Evolutionary conservation across 2,797 vertebrate genomes (phyloP).

Genomic region (Adrianichthys oophorus): DNA sequence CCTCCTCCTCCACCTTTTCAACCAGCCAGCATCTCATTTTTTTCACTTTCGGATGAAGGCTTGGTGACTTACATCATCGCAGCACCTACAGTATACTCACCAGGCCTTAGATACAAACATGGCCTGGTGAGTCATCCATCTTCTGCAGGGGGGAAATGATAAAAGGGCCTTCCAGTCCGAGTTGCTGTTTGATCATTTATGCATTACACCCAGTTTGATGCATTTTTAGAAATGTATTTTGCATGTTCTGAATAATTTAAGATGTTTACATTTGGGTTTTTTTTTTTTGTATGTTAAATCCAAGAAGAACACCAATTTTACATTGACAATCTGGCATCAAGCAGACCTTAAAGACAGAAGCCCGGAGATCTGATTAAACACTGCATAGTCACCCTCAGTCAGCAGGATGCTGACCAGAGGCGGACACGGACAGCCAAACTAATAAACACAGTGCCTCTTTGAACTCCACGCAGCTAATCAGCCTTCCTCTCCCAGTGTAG

Average conservation of each 20-base stretch:
- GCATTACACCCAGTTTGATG: conserved; percentile 19
- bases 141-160: conserved; percentile 5
- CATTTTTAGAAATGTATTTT: background rate
- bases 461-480: conserved; percentile 53
- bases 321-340: conserved; percentile 22
- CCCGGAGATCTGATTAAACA: conserved; percentile 70
- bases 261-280: background rate
- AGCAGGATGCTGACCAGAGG: conserved; percentile 67
- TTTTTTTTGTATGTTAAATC: conserved; percentile 11
- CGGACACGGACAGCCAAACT: conserved; percentile 57
- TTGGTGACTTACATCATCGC: conserved; percentile 58
- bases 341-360: conserved; percentile 40
- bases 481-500: conserved; percentile 40
- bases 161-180: conserved; percentile 9
- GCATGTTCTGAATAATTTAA: conserved; percentile 8
- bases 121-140: conserved; percentile 11
- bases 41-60: conserved; percentile 67
- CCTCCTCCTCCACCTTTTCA: conserved; percentile 53
- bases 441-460: conserved; percentile 69
- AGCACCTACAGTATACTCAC: conserved; percentile 47
- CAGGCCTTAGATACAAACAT: conserved; percentile 45
- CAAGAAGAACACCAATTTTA: conserved; percentile 13
- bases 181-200: conserved; percentile 18
- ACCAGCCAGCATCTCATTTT: conserved; percentile 72
- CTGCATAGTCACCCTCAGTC: conserved; percentile 59